Evolutionary conservation across 2,888 invertebrate species (phyloP).

Genomic region (Parnassius apollo): DNA sequence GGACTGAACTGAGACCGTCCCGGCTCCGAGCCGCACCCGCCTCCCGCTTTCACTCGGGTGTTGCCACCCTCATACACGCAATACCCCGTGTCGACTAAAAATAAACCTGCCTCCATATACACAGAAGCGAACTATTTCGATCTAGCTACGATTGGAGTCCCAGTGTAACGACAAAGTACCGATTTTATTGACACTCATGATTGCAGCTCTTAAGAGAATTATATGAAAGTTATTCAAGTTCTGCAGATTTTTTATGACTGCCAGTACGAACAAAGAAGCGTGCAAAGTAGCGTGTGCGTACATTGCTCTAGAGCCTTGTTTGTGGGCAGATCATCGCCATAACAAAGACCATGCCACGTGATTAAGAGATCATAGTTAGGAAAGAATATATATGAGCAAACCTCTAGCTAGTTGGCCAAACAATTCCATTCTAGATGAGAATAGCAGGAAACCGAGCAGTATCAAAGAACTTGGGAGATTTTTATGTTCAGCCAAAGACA

Average conservation of each 20-base stretch:
- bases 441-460: no score
- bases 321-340: neutral
- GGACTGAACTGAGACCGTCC: constrained; percentile 57
- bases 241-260: no score
- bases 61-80: constrained; percentile 38
- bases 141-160: constrained; percentile 15
- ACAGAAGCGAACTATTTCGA: constrained; percentile 21
- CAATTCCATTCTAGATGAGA: no score
- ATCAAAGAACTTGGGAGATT: no score
- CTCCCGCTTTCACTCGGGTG: constrained; percentile 34
- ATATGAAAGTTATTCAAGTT: no score
- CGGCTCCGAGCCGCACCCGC: constrained; percentile 38
- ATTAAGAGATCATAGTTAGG: no score
- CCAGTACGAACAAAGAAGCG: no score
- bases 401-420: no score
- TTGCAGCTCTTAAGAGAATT: constrained; percentile 2
- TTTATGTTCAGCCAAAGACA: no score
- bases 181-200: constrained; percentile 20
- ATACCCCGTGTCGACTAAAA: constrained; percentile 24
- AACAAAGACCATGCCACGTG: neutral
- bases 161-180: constrained; percentile 14
- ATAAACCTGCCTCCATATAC: constrained; percentile 19
- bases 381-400: no score
- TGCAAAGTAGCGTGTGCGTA: no score
- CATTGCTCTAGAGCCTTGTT: no score